Evolutionary conservation across 2,888 invertebrate genomes (phyloP).

Genomic region (Charanyca ferruginea): DNA sequence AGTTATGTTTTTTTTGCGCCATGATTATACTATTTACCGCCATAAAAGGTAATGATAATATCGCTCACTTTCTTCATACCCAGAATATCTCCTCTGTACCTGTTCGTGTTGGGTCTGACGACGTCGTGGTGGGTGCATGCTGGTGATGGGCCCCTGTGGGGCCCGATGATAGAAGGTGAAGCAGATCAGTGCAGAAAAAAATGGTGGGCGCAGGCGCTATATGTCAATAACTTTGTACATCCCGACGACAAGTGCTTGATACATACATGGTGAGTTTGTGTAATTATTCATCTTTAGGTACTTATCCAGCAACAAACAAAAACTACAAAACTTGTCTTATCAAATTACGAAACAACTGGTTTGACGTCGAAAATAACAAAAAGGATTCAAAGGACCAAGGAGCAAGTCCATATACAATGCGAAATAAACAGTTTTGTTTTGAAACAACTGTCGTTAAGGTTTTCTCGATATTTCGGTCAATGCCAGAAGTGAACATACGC

Average conservation of each 20-base stretch:
- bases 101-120: constrained; percentile 74
- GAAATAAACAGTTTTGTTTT: neutral
- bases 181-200: constrained; percentile 71
- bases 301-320: neutral
- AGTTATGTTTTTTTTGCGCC: too few species aligned
- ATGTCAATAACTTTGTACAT: constrained; percentile 74
- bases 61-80: neutral
- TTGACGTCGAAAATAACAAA: neutral
- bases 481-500: too few species aligned
- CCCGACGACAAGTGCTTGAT: constrained; percentile 75
- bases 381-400: neutral
- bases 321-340: neutral
- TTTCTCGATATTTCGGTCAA: neutral
- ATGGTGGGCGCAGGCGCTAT: constrained; percentile 79
- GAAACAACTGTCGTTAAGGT: neutral
- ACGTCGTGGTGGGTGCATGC: constrained; percentile 76
- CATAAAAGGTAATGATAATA: too few species aligned
- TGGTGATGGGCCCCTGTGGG: constrained; percentile 77
- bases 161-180: constrained; percentile 66
- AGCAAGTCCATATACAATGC: neutral
- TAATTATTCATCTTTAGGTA: neutral
- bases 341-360: neutral
- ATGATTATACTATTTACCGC: too few species aligned
- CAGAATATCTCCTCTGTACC: constrained; percentile 76
- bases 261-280: constrained; percentile 76